phyloP scores from a whole-genome alignment of 2,888 invertebrate species.

The Rugalucina vietnamica region DNA sequence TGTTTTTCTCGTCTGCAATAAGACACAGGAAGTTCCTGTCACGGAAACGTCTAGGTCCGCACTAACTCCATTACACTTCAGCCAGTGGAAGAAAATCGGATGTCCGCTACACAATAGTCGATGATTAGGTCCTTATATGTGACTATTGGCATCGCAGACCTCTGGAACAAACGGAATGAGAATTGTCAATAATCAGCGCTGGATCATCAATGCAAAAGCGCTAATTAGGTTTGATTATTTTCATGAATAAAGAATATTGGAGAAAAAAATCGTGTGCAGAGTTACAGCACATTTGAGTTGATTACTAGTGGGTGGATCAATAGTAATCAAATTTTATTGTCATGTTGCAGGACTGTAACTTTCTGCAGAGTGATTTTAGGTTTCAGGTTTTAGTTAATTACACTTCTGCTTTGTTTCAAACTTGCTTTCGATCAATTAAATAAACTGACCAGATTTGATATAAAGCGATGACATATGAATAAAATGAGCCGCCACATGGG shows the following conservation, averaged over 20 bases:
- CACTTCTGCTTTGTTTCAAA: background rate
- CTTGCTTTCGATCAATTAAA: background rate
- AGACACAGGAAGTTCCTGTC: background rate
- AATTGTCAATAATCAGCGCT: background rate
- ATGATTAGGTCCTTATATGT: slow-evolving; percentile 10
- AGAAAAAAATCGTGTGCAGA: background rate
- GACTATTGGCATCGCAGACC: background rate
- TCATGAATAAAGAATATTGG: slow-evolving; percentile 16
- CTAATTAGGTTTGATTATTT: slow-evolving; percentile 17
- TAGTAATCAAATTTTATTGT: slow-evolving; percentile 15
- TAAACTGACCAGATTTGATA: no score
- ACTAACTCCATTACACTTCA: background rate
- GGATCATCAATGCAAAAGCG: slow-evolving; percentile 11
- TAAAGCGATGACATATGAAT: no score
- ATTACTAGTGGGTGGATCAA: background rate
- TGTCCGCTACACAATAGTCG: slow-evolving; percentile 7
- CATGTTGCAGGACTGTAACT: background rate
- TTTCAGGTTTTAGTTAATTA: background rate
- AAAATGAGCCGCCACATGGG: no score
- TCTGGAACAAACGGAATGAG: slow-evolving; percentile 9
- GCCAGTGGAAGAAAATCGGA: background rate
- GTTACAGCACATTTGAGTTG: slow-evolving; percentile 2
- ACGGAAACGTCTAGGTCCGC: background rate
- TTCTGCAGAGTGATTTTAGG: background rate
- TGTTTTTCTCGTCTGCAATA: background rate